Percentiles rank a stretch among this genome's conserved stretches.
Evolutionary conservation across 2,113 vertebrate species (phyloP).

Genomic region (Labeo catla): DNA sequence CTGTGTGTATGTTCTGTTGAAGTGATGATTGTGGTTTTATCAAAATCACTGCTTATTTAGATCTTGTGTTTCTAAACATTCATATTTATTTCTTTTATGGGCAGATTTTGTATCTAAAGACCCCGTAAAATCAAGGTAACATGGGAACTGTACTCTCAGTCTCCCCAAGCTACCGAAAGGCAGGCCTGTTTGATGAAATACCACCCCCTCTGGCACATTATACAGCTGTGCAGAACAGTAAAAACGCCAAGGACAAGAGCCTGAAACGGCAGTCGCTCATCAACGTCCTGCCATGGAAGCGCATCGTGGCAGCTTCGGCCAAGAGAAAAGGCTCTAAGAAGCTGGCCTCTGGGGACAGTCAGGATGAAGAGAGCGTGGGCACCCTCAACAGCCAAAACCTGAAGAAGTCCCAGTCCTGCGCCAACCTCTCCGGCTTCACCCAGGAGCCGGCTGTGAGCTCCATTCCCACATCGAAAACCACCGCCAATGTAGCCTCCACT

Average conservation of each 20-base stretch:
- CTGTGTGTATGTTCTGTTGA: not conserved
- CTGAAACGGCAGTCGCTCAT: constrained; percentile 89
- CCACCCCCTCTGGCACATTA: constrained; percentile 86
- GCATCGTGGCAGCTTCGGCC: constrained; percentile 88
- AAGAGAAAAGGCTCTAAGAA: constrained; percentile 92
- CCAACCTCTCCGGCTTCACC: constrained; percentile 85
- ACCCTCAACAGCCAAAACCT: constrained; percentile 86
- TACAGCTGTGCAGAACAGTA: constrained; percentile 89
- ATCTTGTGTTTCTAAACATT: not conserved
- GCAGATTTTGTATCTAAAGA: constrained; percentile 11
- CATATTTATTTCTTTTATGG: not conserved
- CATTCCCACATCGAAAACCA: constrained; percentile 81
- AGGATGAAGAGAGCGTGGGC: constrained; percentile 82
- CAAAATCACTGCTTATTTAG: not conserved
- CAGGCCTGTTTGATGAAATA: constrained; percentile 87
- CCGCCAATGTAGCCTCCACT: constrained; percentile 74
- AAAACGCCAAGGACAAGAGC: constrained; percentile 88
- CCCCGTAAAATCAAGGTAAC: constrained; percentile 57
- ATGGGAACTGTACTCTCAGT: constrained; percentile 92
- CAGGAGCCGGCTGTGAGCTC: constrained; percentile 73
- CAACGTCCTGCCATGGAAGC: constrained; percentile 89
- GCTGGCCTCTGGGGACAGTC: constrained; percentile 76
- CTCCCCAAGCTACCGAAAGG: constrained; percentile 91
- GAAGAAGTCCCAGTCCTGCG: constrained; percentile 91
- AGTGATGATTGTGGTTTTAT: not conserved